Evolutionary conservation across 2,888 invertebrate species (phyloP).

Genomic region (Temnothorax ravouxi): DNA sequence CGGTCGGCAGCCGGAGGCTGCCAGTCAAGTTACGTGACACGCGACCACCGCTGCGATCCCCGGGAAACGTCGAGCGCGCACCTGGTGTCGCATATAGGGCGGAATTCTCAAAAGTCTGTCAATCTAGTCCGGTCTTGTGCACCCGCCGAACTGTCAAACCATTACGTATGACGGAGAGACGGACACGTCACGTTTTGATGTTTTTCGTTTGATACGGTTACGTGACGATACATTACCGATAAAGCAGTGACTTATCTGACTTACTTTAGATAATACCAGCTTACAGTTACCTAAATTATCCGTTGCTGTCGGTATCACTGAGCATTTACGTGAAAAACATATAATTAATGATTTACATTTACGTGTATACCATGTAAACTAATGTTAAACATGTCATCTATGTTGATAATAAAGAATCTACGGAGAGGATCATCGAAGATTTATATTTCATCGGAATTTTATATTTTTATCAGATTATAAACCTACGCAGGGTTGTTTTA

Average conservation of each 20-base stretch:
- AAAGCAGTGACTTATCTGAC: not conserved
- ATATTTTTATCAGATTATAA: too few species aligned
- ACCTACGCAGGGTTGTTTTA: too few species aligned
- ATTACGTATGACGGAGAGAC: not conserved
- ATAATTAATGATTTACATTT: too few species aligned
- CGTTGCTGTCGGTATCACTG: too few species aligned
- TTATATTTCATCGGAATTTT: too few species aligned
- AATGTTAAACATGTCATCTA: too few species aligned
- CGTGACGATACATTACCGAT: not conserved
- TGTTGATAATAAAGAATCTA: too few species aligned
- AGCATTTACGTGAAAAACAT: too few species aligned
- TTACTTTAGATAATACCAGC: not conserved
- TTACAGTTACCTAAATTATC: not conserved
- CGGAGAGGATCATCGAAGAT: too few species aligned
- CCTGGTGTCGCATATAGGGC: constrained; percentile 11
- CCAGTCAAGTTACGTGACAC: constrained; percentile 18
- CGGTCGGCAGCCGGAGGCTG: not conserved
- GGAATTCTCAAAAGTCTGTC: constrained; percentile 57
- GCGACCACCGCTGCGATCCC: not conserved
- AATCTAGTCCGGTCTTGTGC: constrained; percentile 17
- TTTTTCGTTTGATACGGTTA: not conserved
- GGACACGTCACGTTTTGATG: constrained; percentile 20
- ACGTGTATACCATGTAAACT: too few species aligned
- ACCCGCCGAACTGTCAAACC: constrained; percentile 62
- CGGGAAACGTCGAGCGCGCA: constrained; percentile 3